phyloP scores from a whole-genome alignment of 2,888 invertebrate genomes.

The Mesorhabditis spiculigera region DNA sequence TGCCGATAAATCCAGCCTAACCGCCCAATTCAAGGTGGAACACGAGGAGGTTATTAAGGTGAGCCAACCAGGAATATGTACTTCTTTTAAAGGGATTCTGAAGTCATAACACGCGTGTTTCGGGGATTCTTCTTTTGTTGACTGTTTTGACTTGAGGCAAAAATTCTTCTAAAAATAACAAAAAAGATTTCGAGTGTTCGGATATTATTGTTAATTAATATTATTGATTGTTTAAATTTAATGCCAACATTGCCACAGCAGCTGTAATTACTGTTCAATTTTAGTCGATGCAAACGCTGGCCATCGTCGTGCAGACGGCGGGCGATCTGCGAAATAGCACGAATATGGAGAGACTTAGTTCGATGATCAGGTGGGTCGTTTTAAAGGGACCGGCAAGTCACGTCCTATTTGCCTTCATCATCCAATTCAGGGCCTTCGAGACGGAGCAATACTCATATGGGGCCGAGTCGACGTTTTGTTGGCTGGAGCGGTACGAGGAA shows the following conservation, averaged over 20 bases:
- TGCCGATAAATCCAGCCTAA: conserved; percentile 26
- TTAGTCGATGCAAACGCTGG: conserved; percentile 39
- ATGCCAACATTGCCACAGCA: too few relatives aligned
- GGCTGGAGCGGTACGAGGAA: conserved; percentile 33
- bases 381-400: too few relatives aligned
- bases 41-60: conserved; percentile 27
- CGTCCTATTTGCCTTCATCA: background rate
- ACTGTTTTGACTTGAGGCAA: too few relatives aligned
- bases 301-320: conserved; percentile 27
- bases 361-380: conserved; percentile 18
- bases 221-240: too few relatives aligned
- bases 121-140: too few relatives aligned
- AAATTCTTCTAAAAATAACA: too few relatives aligned
- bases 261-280: background rate
- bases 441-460: conserved; percentile 25
- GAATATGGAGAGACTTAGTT: conserved; percentile 19
- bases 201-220: too few relatives aligned
- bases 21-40: conserved; percentile 34
- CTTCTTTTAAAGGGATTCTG: too few relatives aligned
- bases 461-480: conserved; percentile 34
- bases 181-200: too few relatives aligned
- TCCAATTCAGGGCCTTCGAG: conserved; percentile 15
- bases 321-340: conserved; percentile 28
- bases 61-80: too few relatives aligned
- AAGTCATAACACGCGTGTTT: too few relatives aligned